Percentiles rank a stretch among this genome's conserved stretches.
Conservation (phyloP, 2,797 vertebrate genomes). For the Siniperca scherzeri region DNA sequence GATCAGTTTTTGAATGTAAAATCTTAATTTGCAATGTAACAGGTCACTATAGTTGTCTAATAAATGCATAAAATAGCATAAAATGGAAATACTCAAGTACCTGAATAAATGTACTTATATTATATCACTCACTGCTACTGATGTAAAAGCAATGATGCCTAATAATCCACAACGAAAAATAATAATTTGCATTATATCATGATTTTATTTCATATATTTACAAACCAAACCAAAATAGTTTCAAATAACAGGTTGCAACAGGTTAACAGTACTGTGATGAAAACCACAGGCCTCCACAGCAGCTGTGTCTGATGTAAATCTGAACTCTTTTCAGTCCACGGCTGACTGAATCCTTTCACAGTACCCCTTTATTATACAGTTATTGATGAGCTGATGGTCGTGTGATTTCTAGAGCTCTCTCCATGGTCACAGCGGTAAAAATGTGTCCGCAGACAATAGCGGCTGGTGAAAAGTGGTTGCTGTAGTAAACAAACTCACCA, state of each 20-base stretch:
- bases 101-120: not conserved
- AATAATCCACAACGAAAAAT: constrained; percentile 26
- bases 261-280: constrained; percentile 9
- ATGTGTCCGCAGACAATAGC: constrained; percentile 19
- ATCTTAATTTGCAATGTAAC: not conserved
- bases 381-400: constrained; percentile 48
- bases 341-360: constrained; percentile 66
- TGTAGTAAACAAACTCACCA: constrained; percentile 56
- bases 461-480: constrained; percentile 8
- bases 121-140: not conserved
- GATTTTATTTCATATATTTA: constrained; percentile 75
- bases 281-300: constrained; percentile 35
- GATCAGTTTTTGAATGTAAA: not conserved
- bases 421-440: constrained; percentile 26
- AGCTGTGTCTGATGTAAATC: constrained; percentile 37
- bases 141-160: not conserved
- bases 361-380: constrained; percentile 50
- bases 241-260: constrained; percentile 44
- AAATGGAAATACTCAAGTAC: not conserved
- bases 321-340: constrained; percentile 55
- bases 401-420: constrained; percentile 62
- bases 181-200: constrained; percentile 35
- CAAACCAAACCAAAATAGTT: constrained; percentile 61
- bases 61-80: not conserved
- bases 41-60: not conserved